Percentiles rank a stretch among this genome's conserved stretches.
phyloP scores from a whole-genome alignment of 2,113 vertebrate species.

The Mormyrus lacerda region DNA sequence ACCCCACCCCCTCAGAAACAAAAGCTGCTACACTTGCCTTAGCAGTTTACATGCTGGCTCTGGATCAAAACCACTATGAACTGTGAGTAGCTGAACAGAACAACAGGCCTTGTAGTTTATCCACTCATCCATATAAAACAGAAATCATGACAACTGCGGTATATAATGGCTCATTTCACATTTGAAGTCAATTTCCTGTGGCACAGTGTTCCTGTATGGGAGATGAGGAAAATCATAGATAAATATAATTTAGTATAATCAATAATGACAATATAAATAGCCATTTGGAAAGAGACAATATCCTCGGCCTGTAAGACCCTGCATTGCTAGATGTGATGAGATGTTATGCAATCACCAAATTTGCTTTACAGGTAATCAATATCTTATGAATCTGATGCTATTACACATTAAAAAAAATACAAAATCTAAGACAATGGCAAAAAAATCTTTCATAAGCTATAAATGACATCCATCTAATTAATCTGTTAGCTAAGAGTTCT shows the following conservation, averaged over 20 bases:
- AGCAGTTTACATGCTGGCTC: background rate
- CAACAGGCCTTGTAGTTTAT: background rate
- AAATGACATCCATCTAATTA: conserved; percentile 36
- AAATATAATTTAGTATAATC: background rate
- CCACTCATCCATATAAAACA: conserved; percentile 3
- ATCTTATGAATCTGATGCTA: background rate
- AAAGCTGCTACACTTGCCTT: background rate
- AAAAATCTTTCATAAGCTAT: background rate
- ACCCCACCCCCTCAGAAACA: background rate
- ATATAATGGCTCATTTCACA: conserved; percentile 12
- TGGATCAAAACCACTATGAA: background rate
- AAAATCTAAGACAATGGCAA: background rate
- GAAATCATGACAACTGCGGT: conserved; percentile 20
- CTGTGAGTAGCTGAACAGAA: background rate
- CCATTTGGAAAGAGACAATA: background rate
- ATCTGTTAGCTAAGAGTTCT: conserved; percentile 48
- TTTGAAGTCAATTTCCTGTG: conserved; percentile 4
- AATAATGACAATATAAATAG: background rate
- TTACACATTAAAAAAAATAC: background rate
- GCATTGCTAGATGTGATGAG: background rate
- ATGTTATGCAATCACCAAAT: background rate
- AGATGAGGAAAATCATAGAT: background rate
- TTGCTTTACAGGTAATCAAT: background rate
- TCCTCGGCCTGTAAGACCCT: background rate
- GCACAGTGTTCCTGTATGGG: background rate